These are phyloP conservation scores for Mycetomoellerius zeteki DNA, from an alignment of 1,140 invertebrate genomes.

Conservation along the genomic window DNA sequence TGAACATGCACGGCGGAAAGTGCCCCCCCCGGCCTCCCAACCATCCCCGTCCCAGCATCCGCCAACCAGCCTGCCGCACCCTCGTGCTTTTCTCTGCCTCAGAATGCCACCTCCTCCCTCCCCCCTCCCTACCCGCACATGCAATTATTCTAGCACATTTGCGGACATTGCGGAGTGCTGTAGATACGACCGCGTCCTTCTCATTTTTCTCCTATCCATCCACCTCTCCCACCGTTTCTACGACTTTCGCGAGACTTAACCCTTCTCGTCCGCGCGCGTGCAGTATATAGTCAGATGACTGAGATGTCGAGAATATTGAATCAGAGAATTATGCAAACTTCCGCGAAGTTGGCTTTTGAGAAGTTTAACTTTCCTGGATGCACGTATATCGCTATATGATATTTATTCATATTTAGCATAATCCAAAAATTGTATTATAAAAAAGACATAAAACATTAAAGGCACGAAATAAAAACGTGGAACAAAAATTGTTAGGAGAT, in stretches of 20 bases:
- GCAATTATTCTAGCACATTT: conserved; percentile 76
- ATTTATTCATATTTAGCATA: conserved; percentile 33
- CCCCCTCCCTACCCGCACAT: conserved; percentile 53
- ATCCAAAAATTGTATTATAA: conserved; percentile 3
- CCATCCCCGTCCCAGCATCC: background rate
- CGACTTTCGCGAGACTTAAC: conserved; percentile 36
- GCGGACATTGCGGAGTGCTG: conserved; percentile 57
- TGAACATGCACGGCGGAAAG: conserved; percentile 83
- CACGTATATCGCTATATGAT: conserved; percentile 25
- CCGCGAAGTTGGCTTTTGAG: conserved; percentile 39
- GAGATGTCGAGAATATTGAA: conserved; percentile 46
- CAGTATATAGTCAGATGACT: conserved; percentile 13
- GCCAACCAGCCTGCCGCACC: conserved; percentile 49
- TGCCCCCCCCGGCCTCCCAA: conserved; percentile 66
- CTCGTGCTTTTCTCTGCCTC: conserved; percentile 54
- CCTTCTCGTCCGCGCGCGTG: background rate
- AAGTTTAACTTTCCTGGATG: conserved; percentile 29
- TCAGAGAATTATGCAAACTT: conserved; percentile 52
- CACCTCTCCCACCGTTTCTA: background rate
- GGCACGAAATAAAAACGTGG: background rate
- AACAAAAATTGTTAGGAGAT: background rate
- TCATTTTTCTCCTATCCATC: conserved; percentile 54
- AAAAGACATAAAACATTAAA: conserved; percentile 21
- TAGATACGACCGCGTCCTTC: conserved; percentile 57
- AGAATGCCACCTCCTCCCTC: conserved; percentile 51